Evolutionary conservation across 1,140 invertebrate species (phyloP).

Genomic region (Drosophila lini): DNA sequence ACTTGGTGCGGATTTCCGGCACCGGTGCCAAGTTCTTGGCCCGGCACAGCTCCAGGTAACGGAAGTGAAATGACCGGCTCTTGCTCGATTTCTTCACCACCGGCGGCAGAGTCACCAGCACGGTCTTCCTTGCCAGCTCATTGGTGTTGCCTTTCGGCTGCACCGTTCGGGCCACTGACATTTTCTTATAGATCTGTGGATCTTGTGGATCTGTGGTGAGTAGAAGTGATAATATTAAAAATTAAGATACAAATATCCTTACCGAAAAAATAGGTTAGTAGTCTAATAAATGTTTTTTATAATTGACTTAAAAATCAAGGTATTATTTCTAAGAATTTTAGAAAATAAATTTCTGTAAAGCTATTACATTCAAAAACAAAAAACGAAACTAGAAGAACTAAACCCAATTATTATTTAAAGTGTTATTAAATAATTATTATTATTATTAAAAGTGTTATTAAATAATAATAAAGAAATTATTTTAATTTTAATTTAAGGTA

Average conservation of each 20-base stretch:
- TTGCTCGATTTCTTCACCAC: constrained; percentile 67
- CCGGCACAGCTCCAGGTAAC: constrained; percentile 78
- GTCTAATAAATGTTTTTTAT: constrained; percentile 3
- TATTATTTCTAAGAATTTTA: background rate
- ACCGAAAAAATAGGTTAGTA: constrained; percentile 7
- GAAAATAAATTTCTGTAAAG: background rate
- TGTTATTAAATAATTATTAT: too few relatives aligned
- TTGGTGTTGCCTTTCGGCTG: constrained; percentile 14
- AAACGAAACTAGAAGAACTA: background rate
- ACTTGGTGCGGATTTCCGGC: constrained; percentile 75
- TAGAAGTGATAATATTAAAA: background rate
- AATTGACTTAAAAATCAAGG: constrained; percentile 11
- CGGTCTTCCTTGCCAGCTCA: constrained; percentile 37
- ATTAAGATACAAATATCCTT: background rate
- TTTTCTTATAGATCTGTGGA: constrained; percentile 6
- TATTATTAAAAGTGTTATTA: too few relatives aligned
- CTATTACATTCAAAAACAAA: background rate
- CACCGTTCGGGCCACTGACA: constrained; percentile 42
- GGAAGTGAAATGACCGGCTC: constrained; percentile 80
- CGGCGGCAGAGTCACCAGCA: constrained; percentile 44
- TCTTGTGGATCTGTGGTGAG: background rate
- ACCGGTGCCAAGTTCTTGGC: constrained; percentile 75
- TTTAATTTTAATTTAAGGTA: too few relatives aligned
- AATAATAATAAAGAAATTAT: too few relatives aligned
- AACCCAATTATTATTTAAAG: too few relatives aligned